phyloP scores from a whole-genome alignment of 2,113 vertebrate species.

The Ceyx margarethae region DNA sequence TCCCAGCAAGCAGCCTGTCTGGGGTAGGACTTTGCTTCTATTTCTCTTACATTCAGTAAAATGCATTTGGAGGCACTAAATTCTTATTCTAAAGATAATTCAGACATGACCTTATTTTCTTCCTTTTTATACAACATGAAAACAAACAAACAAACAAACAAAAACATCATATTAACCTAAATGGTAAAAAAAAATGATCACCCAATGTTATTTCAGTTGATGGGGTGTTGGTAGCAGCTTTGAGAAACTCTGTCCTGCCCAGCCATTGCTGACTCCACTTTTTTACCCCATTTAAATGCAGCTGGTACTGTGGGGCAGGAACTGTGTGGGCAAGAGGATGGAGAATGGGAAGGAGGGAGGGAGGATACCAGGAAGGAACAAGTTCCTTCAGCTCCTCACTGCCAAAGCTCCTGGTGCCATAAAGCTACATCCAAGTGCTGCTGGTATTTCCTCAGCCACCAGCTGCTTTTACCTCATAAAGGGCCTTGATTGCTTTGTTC shows the following conservation, averaged over 20 bases:
- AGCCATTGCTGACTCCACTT: neutral
- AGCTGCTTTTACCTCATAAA: slow-evolving; percentile 62
- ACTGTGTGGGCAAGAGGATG: neutral
- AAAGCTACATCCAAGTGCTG: slow-evolving; percentile 5
- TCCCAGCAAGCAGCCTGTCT: neutral
- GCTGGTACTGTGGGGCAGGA: neutral
- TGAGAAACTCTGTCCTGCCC: neutral
- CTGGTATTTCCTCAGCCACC: slow-evolving; percentile 46
- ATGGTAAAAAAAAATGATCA: neutral
- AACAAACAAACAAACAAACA: neutral
- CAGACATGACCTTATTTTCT: neutral
- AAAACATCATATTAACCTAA: neutral
- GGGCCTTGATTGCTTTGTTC: slow-evolving; percentile 48
- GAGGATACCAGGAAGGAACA: neutral
- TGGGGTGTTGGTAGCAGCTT: neutral
- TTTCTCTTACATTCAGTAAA: neutral
- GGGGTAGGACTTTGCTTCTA: neutral
- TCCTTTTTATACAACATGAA: neutral
- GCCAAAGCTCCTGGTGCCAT: neutral
- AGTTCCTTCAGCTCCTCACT: neutral
- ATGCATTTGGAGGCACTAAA: neutral
- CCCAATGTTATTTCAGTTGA: neutral
- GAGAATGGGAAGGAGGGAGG: neutral
- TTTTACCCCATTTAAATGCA: neutral
- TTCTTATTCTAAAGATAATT: neutral